Percentiles rank a stretch among this genome's conserved stretches.
Evolutionary conservation across 1,140 invertebrate species (phyloP).

Genomic region (Pseudobourletiella spinata): DNA sequence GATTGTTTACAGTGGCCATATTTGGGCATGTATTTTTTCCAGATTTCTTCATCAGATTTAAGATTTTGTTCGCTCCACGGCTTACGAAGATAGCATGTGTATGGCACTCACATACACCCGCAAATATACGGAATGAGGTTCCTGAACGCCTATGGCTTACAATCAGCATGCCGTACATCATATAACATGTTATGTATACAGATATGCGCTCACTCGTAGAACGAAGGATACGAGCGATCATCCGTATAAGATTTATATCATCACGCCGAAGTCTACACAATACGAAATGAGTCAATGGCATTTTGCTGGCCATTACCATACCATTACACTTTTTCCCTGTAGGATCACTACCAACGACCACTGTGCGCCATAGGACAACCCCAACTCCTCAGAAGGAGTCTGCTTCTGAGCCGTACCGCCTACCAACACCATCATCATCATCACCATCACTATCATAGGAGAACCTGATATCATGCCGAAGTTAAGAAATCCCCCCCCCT

Average conservation of each 20-base stretch:
- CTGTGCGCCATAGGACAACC: neutral
- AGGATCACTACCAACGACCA: too few species aligned
- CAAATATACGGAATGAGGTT: neutral
- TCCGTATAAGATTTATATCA: slow-evolving; percentile 14
- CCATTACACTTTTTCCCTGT: slow-evolving; percentile 7
- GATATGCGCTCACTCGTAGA: neutral
- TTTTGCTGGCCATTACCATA: slow-evolving; percentile 6
- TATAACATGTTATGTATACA: slow-evolving; percentile 2
- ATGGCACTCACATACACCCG: too few species aligned
- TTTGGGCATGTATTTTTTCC: slow-evolving; percentile 13
- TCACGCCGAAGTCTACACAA: slow-evolving; percentile 11
- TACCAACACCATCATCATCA: neutral
- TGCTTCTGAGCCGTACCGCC: too few species aligned
- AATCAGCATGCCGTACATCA: slow-evolving; percentile 3
- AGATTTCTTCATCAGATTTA: slow-evolving; percentile 7
- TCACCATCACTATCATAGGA: too few species aligned
- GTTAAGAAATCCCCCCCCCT: too few species aligned
- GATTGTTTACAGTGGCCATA: slow-evolving; percentile 27
- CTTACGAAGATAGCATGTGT: too few species aligned
- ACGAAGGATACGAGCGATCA: too few species aligned
- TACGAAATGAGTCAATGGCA: slow-evolving; percentile 22
- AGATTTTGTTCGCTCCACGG: slow-evolving; percentile 1
- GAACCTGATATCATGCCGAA: too few species aligned
- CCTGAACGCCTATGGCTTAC: slow-evolving; percentile 1
- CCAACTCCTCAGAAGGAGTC: too few species aligned